These are phyloP conservation scores for Sebastes jordani DNA, from an alignment of 2,797 vertebrate species.

Conservation along the genomic window DNA sequence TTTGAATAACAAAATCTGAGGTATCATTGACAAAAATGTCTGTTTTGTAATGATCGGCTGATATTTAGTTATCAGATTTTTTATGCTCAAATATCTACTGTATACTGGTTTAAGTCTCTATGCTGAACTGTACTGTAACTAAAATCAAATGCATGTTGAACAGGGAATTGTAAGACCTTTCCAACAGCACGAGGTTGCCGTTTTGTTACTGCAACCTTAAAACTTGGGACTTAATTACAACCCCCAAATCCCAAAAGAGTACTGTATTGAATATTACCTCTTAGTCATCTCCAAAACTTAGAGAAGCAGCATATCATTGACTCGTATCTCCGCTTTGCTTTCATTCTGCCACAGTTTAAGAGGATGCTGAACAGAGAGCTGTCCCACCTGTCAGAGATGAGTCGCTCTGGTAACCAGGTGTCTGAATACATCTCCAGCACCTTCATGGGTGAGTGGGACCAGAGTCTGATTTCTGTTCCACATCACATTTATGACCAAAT, in stretches of 20 bases:
- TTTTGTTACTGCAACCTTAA: not conserved
- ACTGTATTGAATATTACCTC: not conserved
- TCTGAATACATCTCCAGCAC: conserved; percentile 94
- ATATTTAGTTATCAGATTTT: not conserved
- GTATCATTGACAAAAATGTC: not conserved
- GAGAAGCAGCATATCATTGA: not conserved
- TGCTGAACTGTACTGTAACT: not conserved
- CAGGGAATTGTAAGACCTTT: not conserved
- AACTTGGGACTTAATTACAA: not conserved
- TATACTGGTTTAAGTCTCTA: not conserved
- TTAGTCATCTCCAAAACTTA: not conserved
- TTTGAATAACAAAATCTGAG: not conserved
- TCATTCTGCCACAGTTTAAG: conserved; percentile 67
- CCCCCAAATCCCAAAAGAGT: not conserved
- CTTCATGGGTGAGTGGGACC: conserved; percentile 86
- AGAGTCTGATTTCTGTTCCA: not conserved
- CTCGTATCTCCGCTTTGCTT: not conserved
- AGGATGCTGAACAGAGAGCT: conserved; percentile 92
- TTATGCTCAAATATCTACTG: not conserved
- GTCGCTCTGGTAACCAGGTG: conserved; percentile 92
- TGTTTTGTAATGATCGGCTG: not conserved
- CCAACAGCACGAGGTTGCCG: not conserved
- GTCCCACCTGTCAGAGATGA: conserved; percentile 92
- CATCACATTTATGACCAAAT: not conserved
- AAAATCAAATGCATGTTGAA: not conserved